These are phyloP conservation scores for Galemys pyrenaicus DNA, from an alignment of 2,113 vertebrate genomes.

Conservation along the genomic window DNA sequence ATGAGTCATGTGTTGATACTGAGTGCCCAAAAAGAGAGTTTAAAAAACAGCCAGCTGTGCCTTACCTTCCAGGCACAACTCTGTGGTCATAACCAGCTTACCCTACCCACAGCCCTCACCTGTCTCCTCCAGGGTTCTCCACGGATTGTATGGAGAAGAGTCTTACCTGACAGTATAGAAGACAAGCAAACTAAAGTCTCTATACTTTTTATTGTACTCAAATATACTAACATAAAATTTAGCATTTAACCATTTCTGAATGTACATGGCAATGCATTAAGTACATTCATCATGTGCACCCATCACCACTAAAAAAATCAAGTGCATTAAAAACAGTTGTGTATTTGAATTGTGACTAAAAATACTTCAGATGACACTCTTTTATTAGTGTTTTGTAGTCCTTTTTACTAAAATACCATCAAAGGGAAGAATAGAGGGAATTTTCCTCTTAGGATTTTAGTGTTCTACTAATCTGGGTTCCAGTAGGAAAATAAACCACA, in stretches of 20 bases:
- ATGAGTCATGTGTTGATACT: neutral
- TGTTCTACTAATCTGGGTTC: neutral
- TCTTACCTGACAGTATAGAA: neutral
- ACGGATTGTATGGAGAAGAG: neutral
- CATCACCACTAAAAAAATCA: neutral
- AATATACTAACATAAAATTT: too few species aligned
- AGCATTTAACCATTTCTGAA: too few species aligned
- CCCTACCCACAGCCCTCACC: neutral
- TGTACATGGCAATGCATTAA: neutral
- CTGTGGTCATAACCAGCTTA: neutral
- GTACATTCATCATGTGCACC: neutral
- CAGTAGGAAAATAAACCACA: neutral
- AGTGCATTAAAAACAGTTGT: too few species aligned
- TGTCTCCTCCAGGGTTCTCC: neutral
- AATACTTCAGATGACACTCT: neutral
- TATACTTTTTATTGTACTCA: too few species aligned
- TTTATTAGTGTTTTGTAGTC: neutral
- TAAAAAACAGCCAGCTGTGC: neutral
- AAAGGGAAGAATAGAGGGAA: neutral
- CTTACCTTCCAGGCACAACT: neutral
- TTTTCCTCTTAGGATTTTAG: neutral
- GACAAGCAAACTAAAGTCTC: neutral
- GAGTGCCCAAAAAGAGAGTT: neutral
- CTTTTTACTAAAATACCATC: neutral
- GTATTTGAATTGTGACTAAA: neutral